Percentiles rank a stretch among this genome's conserved stretches.
Conservation (phyloP, 2,797 vertebrate genomes). For the Urosaurus nigricauda region DNA sequence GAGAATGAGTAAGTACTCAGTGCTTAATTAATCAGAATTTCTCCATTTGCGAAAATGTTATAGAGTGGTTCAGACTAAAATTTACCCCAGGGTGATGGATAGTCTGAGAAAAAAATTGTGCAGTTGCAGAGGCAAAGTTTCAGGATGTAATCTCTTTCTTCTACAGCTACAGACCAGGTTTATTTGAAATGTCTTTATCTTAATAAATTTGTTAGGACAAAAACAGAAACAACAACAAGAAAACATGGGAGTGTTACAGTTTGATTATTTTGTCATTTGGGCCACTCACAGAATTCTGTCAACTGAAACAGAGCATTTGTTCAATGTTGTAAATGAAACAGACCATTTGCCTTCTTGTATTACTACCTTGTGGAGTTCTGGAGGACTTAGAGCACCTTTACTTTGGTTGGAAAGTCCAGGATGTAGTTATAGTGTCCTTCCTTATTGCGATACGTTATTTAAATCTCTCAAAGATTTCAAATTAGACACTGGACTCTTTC, state of each 20-base stretch:
- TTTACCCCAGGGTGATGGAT: neutral
- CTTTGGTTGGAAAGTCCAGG: neutral
- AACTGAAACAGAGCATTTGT: neutral
- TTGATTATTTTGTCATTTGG: neutral
- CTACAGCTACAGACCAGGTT: neutral
- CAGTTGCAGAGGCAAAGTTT: neutral
- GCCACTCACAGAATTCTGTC: neutral
- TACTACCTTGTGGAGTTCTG: too few species aligned
- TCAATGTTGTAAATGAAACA: too few species aligned
- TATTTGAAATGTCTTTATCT: neutral
- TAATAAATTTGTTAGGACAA: neutral
- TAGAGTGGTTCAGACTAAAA: neutral
- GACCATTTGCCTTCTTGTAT: neutral
- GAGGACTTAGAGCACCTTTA: neutral
- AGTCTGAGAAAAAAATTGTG: neutral
- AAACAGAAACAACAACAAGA: neutral
- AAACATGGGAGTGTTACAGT: neutral
- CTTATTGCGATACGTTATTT: neutral
- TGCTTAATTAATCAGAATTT: neutral
- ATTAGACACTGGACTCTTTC: too few species aligned
- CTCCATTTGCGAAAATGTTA: neutral
- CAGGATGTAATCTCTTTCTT: neutral
- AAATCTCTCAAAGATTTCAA: slow-evolving; percentile 2
- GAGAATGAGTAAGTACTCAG: neutral
- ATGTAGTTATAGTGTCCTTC: neutral